A percentile compares a stretch with the other conserved stretches of the same genome.
Conservation (phyloP, 92 coral and sea anemone genomes). For the Muricea muricata region DNA sequence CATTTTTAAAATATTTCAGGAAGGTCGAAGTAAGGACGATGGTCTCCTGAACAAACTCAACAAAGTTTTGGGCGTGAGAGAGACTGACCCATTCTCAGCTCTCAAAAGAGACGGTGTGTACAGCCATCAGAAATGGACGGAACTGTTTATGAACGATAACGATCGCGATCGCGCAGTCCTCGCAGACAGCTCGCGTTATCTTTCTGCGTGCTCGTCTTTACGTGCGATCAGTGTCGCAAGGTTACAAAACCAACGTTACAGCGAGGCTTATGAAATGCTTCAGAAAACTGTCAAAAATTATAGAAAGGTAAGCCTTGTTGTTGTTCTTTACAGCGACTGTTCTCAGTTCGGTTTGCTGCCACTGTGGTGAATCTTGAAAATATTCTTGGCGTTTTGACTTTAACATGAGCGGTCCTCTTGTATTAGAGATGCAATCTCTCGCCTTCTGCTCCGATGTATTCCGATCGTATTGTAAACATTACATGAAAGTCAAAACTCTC, state of each 20-base stretch:
- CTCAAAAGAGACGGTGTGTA: constrained; percentile 90
- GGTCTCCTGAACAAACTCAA: constrained; percentile 79
- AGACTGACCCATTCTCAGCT: constrained; percentile 86
- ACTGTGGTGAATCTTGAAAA: too few relatives aligned
- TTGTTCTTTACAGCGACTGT: too few relatives aligned
- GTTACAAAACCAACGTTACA: constrained; percentile 77
- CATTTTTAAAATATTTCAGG: constrained; percentile 47
- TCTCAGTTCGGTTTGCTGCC: too few relatives aligned
- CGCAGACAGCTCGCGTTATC: constrained; percentile 80
- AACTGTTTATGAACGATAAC: constrained; percentile 71
- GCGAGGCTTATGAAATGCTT: constrained; percentile 76
- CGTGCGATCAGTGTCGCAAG: constrained; percentile 86
- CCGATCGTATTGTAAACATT: too few relatives aligned
- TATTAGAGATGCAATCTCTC: too few relatives aligned
- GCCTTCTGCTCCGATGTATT: too few relatives aligned
- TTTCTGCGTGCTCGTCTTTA: constrained; percentile 90
- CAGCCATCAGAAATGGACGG: constrained; percentile 88
- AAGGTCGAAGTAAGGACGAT: constrained; percentile 80
- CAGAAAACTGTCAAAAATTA: constrained; percentile 86
- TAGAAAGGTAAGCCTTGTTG: constrained; percentile 75
- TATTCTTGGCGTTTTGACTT: too few relatives aligned
- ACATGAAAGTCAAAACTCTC: too few relatives aligned
- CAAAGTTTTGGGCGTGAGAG: constrained; percentile 66
- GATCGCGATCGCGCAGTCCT: constrained; percentile 80
- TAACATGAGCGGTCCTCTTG: too few relatives aligned